Conservation (phyloP, 1,140 invertebrate genomes). For the Eurosta solidaginis region DNA sequence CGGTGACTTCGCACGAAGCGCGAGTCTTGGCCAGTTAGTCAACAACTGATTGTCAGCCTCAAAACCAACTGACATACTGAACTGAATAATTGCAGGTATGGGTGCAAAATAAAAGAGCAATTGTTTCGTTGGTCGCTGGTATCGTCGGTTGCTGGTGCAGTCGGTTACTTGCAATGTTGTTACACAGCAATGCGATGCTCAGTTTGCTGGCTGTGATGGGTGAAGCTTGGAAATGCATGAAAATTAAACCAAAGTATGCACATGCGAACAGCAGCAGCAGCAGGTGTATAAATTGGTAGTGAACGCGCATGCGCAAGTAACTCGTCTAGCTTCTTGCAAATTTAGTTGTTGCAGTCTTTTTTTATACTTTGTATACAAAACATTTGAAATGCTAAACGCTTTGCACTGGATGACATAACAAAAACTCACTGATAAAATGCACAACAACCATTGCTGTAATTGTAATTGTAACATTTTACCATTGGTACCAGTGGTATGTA, state of each 20-base stretch:
- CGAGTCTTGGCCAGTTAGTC: neutral
- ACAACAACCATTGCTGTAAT: constrained; percentile 4
- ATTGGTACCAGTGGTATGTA: neutral
- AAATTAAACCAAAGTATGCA: neutral
- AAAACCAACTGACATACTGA: neutral
- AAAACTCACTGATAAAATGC: constrained; percentile 10
- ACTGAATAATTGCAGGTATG: neutral
- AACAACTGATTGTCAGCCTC: neutral
- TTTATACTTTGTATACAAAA: neutral
- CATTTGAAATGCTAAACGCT: constrained; percentile 19
- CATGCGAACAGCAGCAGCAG: no score
- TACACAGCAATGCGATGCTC: no score
- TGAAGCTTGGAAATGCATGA: neutral
- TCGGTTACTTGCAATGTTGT: no score
- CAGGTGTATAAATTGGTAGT: neutral
- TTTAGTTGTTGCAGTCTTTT: neutral
- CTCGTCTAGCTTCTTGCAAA: neutral
- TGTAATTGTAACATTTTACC: neutral
- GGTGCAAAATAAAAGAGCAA: neutral
- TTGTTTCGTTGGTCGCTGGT: neutral
- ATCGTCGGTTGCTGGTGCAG: neutral
- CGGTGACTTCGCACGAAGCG: neutral
- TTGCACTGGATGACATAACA: constrained; percentile 14
- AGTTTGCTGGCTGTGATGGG: no score
- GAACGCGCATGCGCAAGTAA: constrained; percentile 5